Evolutionary conservation across 2,888 invertebrate genomes (phyloP), one percentile per base, ranked within the genome.

Genomic region (Cephus spinipes): DNA sequence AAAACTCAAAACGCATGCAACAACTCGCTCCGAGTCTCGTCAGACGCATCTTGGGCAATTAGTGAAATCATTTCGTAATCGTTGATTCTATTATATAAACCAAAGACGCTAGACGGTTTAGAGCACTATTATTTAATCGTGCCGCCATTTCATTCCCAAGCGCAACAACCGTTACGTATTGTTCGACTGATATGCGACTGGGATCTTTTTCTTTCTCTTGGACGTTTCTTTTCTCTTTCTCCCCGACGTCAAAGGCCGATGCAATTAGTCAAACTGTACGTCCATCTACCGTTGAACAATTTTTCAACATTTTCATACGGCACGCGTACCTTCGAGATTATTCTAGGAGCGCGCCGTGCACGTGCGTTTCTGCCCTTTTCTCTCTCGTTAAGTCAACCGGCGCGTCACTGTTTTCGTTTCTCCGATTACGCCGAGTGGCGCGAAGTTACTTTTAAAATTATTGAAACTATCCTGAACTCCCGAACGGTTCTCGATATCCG

Each of bases 101-200:
- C 55, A 55, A 55, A 40, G 23, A 23, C 55, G 55, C 55, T 23
- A 55, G 55, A 23, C 55, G 23, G 2, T 23, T 55, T 23, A 55
- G 55, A 23, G 6, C 79, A 80, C 82, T 81, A 80, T 83, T 83
- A 83, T 84, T 84, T 84, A 85, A 86, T 86, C 82, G 83, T 79
- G 79, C 77, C 81, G 80, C 81, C 81, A 75, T 75, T 81, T 84
- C 81, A 85, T 83, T 82, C 82, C 79, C 80, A 83, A 80, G 82
- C 83, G 81, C 83, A 84, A 81, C 83, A 84, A 85, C 82, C 81
- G 83, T 84, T 84, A 81, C 80, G 84, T 83, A 82, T 84, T 83
- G 86, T 81, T 83, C 81, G 79, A 80, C 77, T 9, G 55, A 55
- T 55, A 55, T 9, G 33, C 73, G 68, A 73, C 73, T 68, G 33